Percentiles rank a stretch among this genome's conserved stretches.
phyloP scores from a whole-genome alignment of 2,888 invertebrate genomes.

The Resseliella maxima region DNA sequence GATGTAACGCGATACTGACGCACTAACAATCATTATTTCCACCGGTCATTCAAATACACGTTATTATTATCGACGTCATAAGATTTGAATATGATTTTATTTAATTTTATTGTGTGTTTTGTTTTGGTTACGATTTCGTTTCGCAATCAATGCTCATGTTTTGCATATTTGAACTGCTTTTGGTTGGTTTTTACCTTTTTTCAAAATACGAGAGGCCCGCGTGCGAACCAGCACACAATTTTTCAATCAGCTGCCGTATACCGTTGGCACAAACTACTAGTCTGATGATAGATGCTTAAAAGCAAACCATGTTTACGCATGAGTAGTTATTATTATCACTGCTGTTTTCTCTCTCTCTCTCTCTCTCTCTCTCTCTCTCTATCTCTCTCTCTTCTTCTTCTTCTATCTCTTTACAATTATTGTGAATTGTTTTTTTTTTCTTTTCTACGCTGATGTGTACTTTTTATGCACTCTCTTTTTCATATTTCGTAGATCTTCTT shows the following conservation, averaged over 20 bases:
- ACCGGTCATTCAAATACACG: too few species aligned
- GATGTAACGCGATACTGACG: too few species aligned
- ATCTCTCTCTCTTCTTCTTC: too few species aligned
- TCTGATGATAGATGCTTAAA: conserved; percentile 9
- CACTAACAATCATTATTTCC: too few species aligned
- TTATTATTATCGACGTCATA: too few species aligned
- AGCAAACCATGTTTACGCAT: conserved; percentile 20
- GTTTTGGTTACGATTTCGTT: too few species aligned
- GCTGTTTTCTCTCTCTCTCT: not conserved
- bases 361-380: too few species aligned
- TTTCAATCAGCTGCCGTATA: not conserved
- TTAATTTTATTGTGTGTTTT: not conserved
- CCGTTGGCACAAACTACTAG: not conserved
- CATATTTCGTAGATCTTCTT: conserved; percentile 1
- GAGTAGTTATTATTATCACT: conserved; percentile 35
- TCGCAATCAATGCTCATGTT: not conserved
- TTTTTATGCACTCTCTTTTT: conserved; percentile 36
- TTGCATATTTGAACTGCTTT: not conserved
- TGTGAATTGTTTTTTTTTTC: not conserved
- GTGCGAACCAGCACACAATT: not conserved
- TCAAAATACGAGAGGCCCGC: not conserved
- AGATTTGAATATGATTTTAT: too few species aligned
- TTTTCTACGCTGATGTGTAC: not conserved
- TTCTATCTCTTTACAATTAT: not conserved
- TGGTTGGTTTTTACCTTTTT: not conserved